Evolutionary conservation across 2,113 vertebrate genomes (phyloP).

Genomic region (Tiliqua scincoides): DNA sequence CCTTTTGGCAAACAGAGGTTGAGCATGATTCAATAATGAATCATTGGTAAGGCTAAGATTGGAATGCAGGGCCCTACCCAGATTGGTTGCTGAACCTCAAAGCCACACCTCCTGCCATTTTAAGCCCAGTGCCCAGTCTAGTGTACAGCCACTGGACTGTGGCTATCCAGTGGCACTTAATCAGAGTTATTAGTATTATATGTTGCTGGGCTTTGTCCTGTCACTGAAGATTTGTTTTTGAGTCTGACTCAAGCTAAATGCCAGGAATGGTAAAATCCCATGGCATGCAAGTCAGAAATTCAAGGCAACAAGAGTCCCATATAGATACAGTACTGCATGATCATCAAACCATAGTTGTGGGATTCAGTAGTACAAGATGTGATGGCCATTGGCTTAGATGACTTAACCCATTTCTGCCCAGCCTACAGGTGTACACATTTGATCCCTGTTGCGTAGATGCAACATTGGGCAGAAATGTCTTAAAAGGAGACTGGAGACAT

Average conservation of each 20-base stretch:
- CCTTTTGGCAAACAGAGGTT: neutral
- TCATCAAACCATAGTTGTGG: neutral
- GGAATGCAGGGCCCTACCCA: neutral
- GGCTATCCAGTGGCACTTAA: neutral
- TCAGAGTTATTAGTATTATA: neutral
- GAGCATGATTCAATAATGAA: neutral
- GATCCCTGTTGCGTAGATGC: too few species aligned
- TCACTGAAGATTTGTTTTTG: neutral
- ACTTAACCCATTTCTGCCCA: too few species aligned
- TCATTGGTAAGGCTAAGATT: neutral
- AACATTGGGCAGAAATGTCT: too few species aligned
- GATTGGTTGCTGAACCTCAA: too few species aligned
- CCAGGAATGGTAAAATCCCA: neutral
- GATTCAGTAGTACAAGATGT: neutral
- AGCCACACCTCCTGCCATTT: too few species aligned
- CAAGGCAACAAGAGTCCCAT: neutral
- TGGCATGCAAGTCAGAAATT: slow-evolving; percentile 5
- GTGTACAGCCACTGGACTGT: too few species aligned
- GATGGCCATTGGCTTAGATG: neutral
- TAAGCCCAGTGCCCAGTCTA: neutral
- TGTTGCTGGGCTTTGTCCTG: neutral
- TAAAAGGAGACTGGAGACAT: neutral
- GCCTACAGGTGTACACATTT: too few species aligned
- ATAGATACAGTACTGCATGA: neutral
- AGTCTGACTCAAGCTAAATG: neutral